phyloP scores from a whole-genome alignment of 2,113 vertebrate genomes.

The Leiothrix lutea region DNA sequence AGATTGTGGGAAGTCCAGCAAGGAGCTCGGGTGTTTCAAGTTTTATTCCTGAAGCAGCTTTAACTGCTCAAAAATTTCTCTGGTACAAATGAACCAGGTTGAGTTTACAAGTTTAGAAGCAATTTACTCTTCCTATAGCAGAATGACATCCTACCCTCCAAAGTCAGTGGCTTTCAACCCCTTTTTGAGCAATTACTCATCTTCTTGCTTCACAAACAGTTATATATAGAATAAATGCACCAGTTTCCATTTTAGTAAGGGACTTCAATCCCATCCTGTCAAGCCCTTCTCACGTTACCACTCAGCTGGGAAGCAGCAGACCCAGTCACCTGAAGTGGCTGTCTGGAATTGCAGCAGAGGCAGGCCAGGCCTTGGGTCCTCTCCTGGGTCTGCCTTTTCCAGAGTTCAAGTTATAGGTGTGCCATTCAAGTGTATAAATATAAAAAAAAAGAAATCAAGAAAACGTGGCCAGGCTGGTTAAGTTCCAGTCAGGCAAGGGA shows the following conservation, averaged over 20 bases:
- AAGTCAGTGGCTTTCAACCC: background rate
- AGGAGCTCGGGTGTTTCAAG: background rate
- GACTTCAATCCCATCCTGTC: background rate
- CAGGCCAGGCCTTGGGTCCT: background rate
- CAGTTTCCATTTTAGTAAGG: constrained; percentile 14
- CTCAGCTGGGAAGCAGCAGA: background rate
- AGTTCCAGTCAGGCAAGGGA: background rate
- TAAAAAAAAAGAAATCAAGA: background rate
- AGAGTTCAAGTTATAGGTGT: constrained; percentile 25
- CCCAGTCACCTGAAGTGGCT: background rate
- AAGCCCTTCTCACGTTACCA: background rate
- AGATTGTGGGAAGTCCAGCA: background rate
- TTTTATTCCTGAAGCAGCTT: constrained; percentile 24
- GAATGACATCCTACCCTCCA: background rate
- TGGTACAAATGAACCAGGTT: background rate
- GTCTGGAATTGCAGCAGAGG: background rate
- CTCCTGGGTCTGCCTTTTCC: background rate
- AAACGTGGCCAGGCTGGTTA: background rate
- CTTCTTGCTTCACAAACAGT: background rate
- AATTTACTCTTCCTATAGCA: background rate
- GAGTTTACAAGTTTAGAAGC: background rate
- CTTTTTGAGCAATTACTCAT: background rate
- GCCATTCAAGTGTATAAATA: background rate
- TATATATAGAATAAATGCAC: background rate
- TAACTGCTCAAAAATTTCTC: background rate